Evolutionary conservation across 2,797 vertebrate genomes (phyloP).

Genomic region (Triplophysa yarkandensis): DNA sequence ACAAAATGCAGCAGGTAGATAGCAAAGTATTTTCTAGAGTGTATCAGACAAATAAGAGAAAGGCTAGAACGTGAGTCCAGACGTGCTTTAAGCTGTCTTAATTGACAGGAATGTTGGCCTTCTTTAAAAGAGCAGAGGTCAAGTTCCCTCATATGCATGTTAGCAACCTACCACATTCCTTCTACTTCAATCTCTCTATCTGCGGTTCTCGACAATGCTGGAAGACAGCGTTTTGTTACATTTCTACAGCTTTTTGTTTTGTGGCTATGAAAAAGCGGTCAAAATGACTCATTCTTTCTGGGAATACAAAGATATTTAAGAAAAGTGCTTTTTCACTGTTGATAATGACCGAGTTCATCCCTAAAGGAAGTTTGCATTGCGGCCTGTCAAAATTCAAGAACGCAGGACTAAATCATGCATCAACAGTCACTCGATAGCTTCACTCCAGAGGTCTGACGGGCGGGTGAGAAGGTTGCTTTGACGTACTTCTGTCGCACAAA

Average conservation of each 20-base stretch:
- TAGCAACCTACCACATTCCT: conserved; percentile 27
- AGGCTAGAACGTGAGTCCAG: neutral
- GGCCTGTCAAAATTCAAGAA: conserved; percentile 29
- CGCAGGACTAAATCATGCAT: conserved; percentile 21
- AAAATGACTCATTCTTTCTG: conserved; percentile 9
- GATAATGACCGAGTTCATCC: neutral
- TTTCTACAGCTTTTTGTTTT: neutral
- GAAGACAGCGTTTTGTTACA: conserved; percentile 13
- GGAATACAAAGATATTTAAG: conserved; percentile 13
- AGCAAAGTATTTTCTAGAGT: neutral
- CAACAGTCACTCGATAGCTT: conserved; percentile 44
- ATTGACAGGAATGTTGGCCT: conserved; percentile 9
- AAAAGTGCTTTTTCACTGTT: conserved; percentile 19
- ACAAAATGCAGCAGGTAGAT: neutral
- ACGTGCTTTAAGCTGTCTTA: neutral
- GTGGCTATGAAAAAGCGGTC: neutral
- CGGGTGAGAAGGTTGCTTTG: conserved; percentile 48
- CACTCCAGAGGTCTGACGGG: conserved; percentile 44
- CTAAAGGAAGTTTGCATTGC: conserved; percentile 25
- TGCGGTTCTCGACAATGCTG: neutral
- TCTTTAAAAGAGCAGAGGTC: conserved; percentile 1
- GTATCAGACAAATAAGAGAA: neutral
- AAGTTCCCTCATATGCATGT: conserved; percentile 21
- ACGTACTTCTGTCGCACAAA: conserved; percentile 49
- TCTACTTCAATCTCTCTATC: neutral